phyloP scores from a whole-genome alignment of 2,113 vertebrate genomes.

The Ciconia stormi region DNA sequence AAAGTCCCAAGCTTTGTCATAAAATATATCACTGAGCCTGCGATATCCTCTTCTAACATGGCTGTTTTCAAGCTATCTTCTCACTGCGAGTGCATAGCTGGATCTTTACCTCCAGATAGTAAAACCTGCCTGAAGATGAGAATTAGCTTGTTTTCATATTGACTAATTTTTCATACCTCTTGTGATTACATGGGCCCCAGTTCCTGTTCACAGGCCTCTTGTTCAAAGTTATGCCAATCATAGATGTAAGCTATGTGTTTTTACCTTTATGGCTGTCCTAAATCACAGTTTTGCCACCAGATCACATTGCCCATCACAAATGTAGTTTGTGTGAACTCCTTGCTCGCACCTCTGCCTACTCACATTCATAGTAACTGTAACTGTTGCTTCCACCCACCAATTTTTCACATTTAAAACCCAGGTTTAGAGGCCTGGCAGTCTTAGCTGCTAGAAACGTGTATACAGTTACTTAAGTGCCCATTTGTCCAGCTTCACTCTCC shows the following conservation, averaged over 20 bases:
- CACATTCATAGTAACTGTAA: not conserved
- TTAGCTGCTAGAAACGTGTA: not conserved
- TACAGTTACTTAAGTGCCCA: not conserved
- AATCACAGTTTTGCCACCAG: not conserved
- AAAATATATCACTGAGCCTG: not conserved
- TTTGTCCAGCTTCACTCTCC: not conserved
- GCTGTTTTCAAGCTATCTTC: not conserved
- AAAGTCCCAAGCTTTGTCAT: not conserved
- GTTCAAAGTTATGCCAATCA: not conserved
- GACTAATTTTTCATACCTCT: not conserved
- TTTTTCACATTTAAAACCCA: not conserved
- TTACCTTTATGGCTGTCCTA: not conserved
- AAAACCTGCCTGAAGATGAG: not conserved
- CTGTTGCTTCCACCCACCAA: not conserved
- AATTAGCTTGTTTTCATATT: not conserved
- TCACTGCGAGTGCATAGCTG: not conserved
- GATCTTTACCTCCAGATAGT: not conserved
- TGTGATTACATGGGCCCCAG: too few relatives aligned
- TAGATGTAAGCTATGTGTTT: not conserved
- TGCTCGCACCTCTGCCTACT: not conserved
- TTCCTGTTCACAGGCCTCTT: not conserved
- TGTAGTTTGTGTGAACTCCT: not conserved
- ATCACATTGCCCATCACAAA: not conserved
- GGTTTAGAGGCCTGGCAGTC: not conserved
- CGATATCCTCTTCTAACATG: accelerated